Base-by-base conservation (phyloP, 1,140 invertebrate species). In the Procambarus virginalis region DNA sequence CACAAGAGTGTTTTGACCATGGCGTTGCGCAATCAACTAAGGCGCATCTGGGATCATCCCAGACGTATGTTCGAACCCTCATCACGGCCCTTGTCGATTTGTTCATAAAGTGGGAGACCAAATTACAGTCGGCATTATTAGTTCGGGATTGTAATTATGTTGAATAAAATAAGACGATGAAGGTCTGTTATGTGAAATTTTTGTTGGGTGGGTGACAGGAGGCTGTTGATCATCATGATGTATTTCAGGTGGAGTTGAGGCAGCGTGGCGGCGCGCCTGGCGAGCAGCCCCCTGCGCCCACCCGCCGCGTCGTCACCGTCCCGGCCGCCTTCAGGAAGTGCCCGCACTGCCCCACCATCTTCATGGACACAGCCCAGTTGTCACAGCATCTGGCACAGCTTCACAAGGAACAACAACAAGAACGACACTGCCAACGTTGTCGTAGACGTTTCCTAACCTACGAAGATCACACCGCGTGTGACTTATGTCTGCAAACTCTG, bases 311-410 rank as follows among this genome's bases (percentile, higher is more conserved):
- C 3, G 73, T 85, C 46, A 81, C 89, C 20, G 77, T 90, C 22
- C 89, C 89, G 9, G 48, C 89, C 76, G 48, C 84, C 60, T 90
- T 90, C 83, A 90, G 79, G 83, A 90, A 90, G 51, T 90, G 89
- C 48, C 89, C 89, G 2, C 89, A 86, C 51, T 90, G 89, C 77
- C 83, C 89, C 10, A 90, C 89, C 48, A 90, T 90, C 60, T 90
- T 90, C 77, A 64, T 90, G 77, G 89, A 90, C 83, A 70, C 22
- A 55, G 48, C 64, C 6, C 82, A 90, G 51, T 77, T 90, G 49
- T 34, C 76, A 8, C 70, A 70, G 45, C 89, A 90, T 48, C 83
- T 90, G 6, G 76, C 83, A 73, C 45, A 60, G 22, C n/a, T 70
- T 12, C 89, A 90, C 83, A 78, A 34, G 17, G 77, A 85, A 49